phyloP scores from a whole-genome alignment of 2,797 vertebrate genomes.

The Orestias chungarensis region DNA sequence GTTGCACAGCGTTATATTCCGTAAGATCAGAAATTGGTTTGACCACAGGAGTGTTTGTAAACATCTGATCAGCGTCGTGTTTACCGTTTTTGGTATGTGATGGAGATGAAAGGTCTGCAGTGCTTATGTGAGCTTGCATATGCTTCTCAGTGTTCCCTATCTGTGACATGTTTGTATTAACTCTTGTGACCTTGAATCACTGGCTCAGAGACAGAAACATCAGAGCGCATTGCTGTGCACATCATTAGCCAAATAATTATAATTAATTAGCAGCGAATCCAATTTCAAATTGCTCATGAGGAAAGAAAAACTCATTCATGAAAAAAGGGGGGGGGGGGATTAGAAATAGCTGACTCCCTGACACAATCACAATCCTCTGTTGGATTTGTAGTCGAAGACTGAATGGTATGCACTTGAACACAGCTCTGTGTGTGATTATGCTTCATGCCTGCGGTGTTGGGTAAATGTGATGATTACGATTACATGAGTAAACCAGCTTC shows the following conservation, averaged over 20 bases:
- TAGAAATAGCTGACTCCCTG: conserved; percentile 55
- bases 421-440: conserved; percentile 53
- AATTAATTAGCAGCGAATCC: conserved; percentile 79
- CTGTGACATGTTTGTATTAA: conserved; percentile 67
- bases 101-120: background rate
- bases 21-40: background rate
- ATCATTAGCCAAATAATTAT: conserved; percentile 79
- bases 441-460: conserved; percentile 49
- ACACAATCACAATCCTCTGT: conserved; percentile 54
- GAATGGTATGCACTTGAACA: conserved; percentile 55
- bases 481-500: conserved; percentile 42
- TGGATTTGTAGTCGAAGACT: conserved; percentile 46
- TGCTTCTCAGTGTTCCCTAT: conserved; percentile 26
- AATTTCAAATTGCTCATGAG: conserved; percentile 72
- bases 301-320: conserved; percentile 39
- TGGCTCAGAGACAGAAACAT: conserved; percentile 62
- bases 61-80: background rate
- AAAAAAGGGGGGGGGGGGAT: conserved; percentile 46
- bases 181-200: conserved; percentile 70
- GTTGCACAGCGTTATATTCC: no score
- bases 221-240: conserved; percentile 57
- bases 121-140: conserved; percentile 14
- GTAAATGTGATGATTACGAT: conserved; percentile 59
- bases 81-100: background rate
- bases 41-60: background rate